Conservation (phyloP, 2,888 invertebrate genomes). For the Panopea generosa region DNA sequence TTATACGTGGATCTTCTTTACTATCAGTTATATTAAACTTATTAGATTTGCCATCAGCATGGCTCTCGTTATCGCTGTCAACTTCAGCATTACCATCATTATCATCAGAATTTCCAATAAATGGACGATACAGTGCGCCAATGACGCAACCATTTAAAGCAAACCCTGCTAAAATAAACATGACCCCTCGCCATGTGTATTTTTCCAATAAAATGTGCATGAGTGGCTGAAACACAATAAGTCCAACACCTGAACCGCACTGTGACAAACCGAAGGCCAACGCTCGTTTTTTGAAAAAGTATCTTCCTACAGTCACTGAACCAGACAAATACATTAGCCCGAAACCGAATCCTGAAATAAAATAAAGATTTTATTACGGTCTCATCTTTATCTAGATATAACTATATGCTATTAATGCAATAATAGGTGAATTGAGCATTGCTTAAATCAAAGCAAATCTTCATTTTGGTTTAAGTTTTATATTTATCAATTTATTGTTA, state of each 20-base stretch:
- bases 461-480: neutral
- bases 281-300: constrained; percentile 40
- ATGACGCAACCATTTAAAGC: constrained; percentile 35
- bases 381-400: too few species aligned
- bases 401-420: too few species aligned
- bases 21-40: too few species aligned
- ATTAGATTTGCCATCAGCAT: too few species aligned
- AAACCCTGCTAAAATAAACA: constrained; percentile 38
- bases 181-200: constrained; percentile 44
- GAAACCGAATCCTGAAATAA: constrained; percentile 44
- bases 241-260: constrained; percentile 46
- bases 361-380: neutral
- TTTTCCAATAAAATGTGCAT: constrained; percentile 15
- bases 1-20: too few species aligned
- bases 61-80: too few species aligned
- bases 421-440: too few species aligned
- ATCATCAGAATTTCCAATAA: neutral
- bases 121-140: constrained; percentile 25
- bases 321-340: constrained; percentile 42
- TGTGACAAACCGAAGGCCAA: constrained; percentile 34
- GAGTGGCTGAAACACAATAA: constrained; percentile 34
- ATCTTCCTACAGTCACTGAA: constrained; percentile 28
- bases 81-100: neutral
- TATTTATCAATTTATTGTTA: neutral
- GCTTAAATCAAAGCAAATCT: neutral